Base-by-base conservation (phyloP, 2,113 vertebrate species). In the Brachyistius frenatus region DNA sequence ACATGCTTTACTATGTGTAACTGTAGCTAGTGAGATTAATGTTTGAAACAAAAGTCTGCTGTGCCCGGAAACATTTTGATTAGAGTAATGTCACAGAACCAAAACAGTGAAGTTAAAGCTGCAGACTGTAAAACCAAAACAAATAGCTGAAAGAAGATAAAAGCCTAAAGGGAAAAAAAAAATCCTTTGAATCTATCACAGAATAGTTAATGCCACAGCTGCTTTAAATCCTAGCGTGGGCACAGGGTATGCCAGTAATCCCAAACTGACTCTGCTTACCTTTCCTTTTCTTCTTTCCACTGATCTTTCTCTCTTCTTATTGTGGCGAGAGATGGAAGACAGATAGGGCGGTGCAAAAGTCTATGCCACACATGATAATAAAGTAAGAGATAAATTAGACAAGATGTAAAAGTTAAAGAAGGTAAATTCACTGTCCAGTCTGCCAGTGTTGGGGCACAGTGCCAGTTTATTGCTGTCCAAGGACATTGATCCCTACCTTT, bases 381-480 rank as follows among this genome's bases (percentile, higher is more conserved):
- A 78, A 61, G 31, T 36, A 47, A 61, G 61, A 64, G 44, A 70
- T 63, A 14, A 77, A 66, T 53, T 53, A 32, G 16, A 7, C 5
- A 31, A 16, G 56, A 66, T 36, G 7, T 33, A 80, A 46, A 64
- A 47, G 47, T 70, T 47, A 0, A 73, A 49, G 46, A 61, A 53
- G 7, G 9, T 86, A 64, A 2, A 70, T 64, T 33, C 33, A 13
- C 13, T 14, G 39, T 16, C 65, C 30, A 41, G 31, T 41, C 5
- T 71, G 73, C 47, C 53, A 5, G 46, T 32, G 30, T 32, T 39
- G 44, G 49, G 83, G 71, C 62, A 47, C 41, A 56, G 35, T 46
- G 65, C 64, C 80, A 71, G 44, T 64, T 76, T 58, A 66, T 84
- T 73, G 63, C 30, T 39, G 8, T 47, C n/a, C 57, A 36, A 62